Conservation (phyloP, 2,113 vertebrate genomes). For the Irena cyanogastra region DNA sequence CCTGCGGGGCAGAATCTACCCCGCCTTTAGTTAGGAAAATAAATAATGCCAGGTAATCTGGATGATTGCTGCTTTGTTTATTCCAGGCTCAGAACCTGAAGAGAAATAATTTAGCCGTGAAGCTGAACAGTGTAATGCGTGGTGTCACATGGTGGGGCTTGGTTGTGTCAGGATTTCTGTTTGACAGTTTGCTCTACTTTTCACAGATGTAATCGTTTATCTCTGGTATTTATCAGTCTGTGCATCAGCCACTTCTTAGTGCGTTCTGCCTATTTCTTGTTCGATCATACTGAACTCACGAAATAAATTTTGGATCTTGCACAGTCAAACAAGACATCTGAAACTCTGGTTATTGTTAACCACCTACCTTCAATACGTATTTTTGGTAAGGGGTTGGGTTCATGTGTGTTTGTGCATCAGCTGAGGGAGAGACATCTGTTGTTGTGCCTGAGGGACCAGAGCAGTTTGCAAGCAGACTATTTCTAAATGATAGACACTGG, state of each 20-base stretch:
- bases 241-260: not conserved
- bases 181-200: rapidly evolving
- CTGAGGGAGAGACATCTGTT: not conserved
- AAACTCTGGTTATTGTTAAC: not conserved
- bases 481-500: rapidly evolving
- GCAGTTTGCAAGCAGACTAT: not conserved
- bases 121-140: rapidly evolving
- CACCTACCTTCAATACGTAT: rapidly evolving
- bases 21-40: rapidly evolving
- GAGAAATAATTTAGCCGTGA: too few species aligned
- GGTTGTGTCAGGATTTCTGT: too few species aligned
- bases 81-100: not conserved
- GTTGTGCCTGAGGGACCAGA: not conserved
- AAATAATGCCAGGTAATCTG: not conserved
- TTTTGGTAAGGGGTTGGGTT: not conserved
- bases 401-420: too few species aligned
- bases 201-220: not conserved
- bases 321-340: not conserved
- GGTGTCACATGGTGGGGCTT: rapidly evolving
- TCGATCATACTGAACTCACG: not conserved
- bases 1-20: not conserved
- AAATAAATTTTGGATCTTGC: not conserved
- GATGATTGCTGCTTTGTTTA: not conserved
- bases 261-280: not conserved
- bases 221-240: not conserved